Conservation (phyloP, 2,113 vertebrate species). For the Hystrix cristata region DNA sequence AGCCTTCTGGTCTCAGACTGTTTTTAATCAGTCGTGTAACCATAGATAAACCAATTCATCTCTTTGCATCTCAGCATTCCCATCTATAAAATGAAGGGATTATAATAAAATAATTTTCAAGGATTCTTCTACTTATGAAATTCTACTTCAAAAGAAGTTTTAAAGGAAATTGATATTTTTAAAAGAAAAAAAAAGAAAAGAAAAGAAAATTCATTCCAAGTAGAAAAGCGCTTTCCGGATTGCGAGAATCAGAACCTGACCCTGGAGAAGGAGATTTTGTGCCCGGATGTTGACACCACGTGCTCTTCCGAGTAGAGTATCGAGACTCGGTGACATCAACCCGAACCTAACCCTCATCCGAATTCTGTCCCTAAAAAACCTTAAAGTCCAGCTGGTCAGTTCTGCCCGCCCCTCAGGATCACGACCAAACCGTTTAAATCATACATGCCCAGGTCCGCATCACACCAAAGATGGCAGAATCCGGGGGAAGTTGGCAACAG, state of each 20-base stretch:
- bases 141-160: conserved; percentile 45
- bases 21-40: not conserved
- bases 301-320: not conserved
- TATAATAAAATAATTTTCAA: conserved; percentile 32
- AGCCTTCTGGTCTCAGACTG: not conserved
- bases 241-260: not conserved
- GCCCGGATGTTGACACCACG: not conserved
- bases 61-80: not conserved
- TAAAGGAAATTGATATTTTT: not conserved
- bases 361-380: not conserved
- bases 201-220: not conserved
- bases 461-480: not conserved
- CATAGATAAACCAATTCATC: not conserved
- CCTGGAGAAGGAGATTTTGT: not conserved
- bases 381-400: not conserved
- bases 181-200: not conserved
- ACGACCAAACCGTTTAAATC: not conserved
- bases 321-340: not conserved
- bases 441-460: not conserved
- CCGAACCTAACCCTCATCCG: not conserved
- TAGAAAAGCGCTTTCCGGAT: not conserved
- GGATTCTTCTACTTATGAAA: not conserved
- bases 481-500: not conserved
- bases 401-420: not conserved
- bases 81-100: not conserved